phyloP scores from a whole-genome alignment of 2,113 vertebrate species.

The Pseudolaguvia tuberculata region DNA sequence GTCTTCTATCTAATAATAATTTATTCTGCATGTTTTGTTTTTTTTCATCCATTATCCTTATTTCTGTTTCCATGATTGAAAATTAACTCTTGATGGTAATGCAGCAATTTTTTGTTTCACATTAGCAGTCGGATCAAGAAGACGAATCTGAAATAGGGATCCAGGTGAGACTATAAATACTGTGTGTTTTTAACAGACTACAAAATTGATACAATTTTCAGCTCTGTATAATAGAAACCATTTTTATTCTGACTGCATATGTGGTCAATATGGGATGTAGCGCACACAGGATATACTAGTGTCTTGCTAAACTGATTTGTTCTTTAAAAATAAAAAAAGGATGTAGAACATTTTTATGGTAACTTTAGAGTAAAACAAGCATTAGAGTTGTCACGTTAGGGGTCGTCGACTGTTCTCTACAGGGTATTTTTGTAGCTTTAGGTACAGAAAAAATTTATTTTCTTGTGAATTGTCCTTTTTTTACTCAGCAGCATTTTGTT shows the following conservation, averaged over 20 bases:
- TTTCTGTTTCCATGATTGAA: background rate
- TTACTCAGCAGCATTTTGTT: too few relatives aligned
- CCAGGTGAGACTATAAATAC: conserved; percentile 43
- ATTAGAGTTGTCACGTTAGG: too few relatives aligned
- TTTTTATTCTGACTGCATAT: background rate
- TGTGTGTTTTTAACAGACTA: background rate
- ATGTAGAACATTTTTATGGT: too few relatives aligned
- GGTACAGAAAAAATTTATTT: too few relatives aligned
- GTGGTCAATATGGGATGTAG: background rate
- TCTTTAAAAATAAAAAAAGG: too few relatives aligned
- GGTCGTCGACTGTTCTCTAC: too few relatives aligned
- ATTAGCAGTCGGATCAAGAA: conserved; percentile 88
- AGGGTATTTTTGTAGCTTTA: too few relatives aligned
- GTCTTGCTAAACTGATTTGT: too few relatives aligned
- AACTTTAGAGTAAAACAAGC: too few relatives aligned
- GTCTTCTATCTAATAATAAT: too few relatives aligned
- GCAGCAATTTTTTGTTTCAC: conserved; percentile 32
- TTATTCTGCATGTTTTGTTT: background rate
- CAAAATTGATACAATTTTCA: background rate
- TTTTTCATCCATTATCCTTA: background rate
- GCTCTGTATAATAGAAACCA: background rate
- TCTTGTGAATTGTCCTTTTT: too few relatives aligned
- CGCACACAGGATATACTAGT: too few relatives aligned
- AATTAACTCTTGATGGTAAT: background rate
- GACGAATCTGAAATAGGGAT: conserved; percentile 78